Evolutionary conservation across 2,113 vertebrate species (phyloP), one percentile per base, ranked within the genome.

Genomic region (Gymnobelideus leadbeateri): DNA sequence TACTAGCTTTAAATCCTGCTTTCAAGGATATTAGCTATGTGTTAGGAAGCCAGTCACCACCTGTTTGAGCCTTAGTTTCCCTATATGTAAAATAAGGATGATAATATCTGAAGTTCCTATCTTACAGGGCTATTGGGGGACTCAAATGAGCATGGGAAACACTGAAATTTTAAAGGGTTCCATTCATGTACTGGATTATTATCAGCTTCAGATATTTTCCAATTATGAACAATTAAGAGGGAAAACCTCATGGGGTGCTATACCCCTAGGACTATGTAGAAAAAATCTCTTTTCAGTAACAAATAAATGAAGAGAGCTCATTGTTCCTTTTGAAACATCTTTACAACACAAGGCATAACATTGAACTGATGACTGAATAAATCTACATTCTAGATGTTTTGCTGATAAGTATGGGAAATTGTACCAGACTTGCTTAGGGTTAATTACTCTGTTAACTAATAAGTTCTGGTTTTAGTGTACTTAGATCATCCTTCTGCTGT

Each of bases 381-480:
- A 92, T 90, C 21, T 23, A 28, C 3, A 8, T 68, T 93, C 10
- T 14, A 51, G 54, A n/a, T 90, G 14, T 8, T 90, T 96, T 51
- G 54, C n/a, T 37, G 37, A n/a, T 77, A 94, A 92, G 49, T 9
- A 90, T 0, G 54, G 54, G 77, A 50, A 49, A 2, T 28, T 51
- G 1, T 50, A 43, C 6, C 51, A 89, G 46, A 47, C 26, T 84
- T 91, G 28, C 52, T 93, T 89, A 51, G 4, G 54, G 24, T 31
- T 84, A 46, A 26, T 28, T 89, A 52, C 3, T 61, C 0, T 50
- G 7, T 7, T 96, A 91, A 26, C 46, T 89, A 94, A 93, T 96
- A 51, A 57, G 91, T 77, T 47, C 46, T 90, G 16, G 95, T 61
- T 91, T 96, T 84, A 51, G 52, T 96, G 94, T 43, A 92, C 31